phyloP scores from a whole-genome alignment of 2,113 vertebrate genomes.

The Taxidea taxus region DNA sequence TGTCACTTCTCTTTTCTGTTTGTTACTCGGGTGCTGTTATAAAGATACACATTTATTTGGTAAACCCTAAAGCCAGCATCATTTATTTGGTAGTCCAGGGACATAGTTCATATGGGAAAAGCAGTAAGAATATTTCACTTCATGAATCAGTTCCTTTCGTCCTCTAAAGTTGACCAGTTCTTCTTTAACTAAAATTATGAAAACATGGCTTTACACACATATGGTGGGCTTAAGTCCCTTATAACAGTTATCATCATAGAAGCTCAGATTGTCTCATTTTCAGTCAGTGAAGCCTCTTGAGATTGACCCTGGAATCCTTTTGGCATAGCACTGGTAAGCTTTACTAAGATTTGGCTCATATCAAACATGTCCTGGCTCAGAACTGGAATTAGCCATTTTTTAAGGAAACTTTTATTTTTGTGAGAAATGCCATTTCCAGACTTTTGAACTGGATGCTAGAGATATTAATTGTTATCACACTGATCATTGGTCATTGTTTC shows the following conservation, averaged over 20 bases:
- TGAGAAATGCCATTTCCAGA: neutral
- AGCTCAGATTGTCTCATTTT: neutral
- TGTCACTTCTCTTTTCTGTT: neutral
- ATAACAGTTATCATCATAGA: neutral
- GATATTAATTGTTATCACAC: neutral
- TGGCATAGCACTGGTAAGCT: neutral
- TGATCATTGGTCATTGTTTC: neutral
- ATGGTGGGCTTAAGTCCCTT: neutral
- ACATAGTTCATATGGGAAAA: neutral
- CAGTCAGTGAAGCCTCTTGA: neutral
- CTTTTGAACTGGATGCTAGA: neutral
- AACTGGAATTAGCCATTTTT: neutral
- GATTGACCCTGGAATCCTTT: neutral
- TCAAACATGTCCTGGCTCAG: neutral
- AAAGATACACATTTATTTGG: neutral
- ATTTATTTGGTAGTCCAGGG: neutral
- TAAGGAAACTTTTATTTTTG: neutral
- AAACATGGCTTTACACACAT: neutral
- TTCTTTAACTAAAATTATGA: neutral
- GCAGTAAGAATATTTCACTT: neutral
- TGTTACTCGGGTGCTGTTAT: neutral
- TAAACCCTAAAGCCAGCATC: no score
- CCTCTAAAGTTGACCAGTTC: neutral
- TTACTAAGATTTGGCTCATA: neutral
- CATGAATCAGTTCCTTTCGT: neutral